Conservation (phyloP, 2,797 vertebrate species). For the Sarcophilus harrisii region DNA sequence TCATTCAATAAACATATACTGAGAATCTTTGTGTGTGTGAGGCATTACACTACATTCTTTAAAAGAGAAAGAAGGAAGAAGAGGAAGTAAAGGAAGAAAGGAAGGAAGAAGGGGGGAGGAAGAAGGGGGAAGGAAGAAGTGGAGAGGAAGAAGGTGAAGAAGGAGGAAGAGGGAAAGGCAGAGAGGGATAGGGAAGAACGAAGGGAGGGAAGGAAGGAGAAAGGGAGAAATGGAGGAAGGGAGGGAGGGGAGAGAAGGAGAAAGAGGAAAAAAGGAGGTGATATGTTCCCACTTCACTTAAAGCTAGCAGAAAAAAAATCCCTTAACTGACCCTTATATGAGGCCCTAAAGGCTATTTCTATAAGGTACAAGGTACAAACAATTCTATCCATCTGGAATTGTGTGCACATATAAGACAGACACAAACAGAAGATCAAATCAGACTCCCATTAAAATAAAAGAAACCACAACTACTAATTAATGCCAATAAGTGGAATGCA, state of each 20-base stretch:
- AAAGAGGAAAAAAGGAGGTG: not conserved
- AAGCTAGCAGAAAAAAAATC: not conserved
- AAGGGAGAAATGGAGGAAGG: too few species aligned
- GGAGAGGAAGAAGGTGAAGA: not conserved
- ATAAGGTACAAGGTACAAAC: not conserved
- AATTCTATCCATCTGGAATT: slow-evolving; percentile 20
- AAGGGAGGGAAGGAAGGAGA: too few species aligned
- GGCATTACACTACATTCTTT: not conserved
- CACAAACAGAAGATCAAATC: slow-evolving; percentile 31
- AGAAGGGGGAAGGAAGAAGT: too few species aligned
- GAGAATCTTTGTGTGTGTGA: not conserved
- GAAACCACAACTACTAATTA: slow-evolving; percentile 19
- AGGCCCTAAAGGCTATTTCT: slow-evolving; percentile 4
- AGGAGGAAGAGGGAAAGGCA: too few species aligned
- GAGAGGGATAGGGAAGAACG: too few species aligned
- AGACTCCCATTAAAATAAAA: slow-evolving; percentile 50
- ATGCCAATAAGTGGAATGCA: slow-evolving; percentile 36
- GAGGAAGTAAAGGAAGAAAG: not conserved
- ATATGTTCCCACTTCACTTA: not conserved
- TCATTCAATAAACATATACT: not conserved
- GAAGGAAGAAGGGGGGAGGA: not conserved
- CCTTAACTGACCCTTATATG: slow-evolving; percentile 18
- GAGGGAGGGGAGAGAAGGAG: too few species aligned
- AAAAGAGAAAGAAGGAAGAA: not conserved
- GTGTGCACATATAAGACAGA: slow-evolving; percentile 24